Percentiles rank a stretch among this genome's conserved stretches.
These are phyloP conservation scores for Drosophila antonietae DNA, from an alignment of 2,888 invertebrate species.

Conservation along the genomic window DNA sequence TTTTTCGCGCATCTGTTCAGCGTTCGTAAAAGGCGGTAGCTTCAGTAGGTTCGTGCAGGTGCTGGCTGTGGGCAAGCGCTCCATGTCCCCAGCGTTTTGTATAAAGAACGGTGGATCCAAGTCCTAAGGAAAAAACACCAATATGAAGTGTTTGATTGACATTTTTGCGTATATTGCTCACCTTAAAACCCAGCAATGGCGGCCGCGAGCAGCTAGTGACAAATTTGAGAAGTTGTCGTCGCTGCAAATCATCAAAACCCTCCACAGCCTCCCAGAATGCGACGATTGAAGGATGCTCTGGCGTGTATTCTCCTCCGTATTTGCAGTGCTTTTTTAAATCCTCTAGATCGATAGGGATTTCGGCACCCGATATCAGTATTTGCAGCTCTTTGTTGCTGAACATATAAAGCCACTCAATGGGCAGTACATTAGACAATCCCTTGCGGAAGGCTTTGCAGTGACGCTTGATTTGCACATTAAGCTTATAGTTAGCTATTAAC, in stretches of 20 bases:
- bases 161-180: constrained; percentile 81
- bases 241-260: constrained; percentile 92
- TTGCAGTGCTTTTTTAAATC: constrained; percentile 95
- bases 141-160: background rate
- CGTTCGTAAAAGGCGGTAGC: constrained; percentile 94
- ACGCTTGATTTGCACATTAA: constrained; percentile 94
- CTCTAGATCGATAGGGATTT: constrained; percentile 95
- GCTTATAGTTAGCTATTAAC: constrained; percentile 96
- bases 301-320: constrained; percentile 94
- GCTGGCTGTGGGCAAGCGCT: constrained; percentile 97
- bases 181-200: constrained; percentile 98
- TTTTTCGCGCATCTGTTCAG: constrained; percentile 91
- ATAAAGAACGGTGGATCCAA: constrained; percentile 98
- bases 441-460: constrained; percentile 95
- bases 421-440: constrained; percentile 95
- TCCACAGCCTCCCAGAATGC: constrained; percentile 96
- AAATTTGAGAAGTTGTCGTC: constrained; percentile 96
- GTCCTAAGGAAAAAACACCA: constrained; percentile 87
- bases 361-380: constrained; percentile 97
- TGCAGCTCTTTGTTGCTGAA: constrained; percentile 97
- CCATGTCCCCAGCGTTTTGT: constrained; percentile 95
- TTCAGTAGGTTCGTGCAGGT: constrained; percentile 99
- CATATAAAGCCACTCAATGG: constrained; percentile 96
- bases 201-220: constrained; percentile 99
- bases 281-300: constrained; percentile 92